Percentiles rank a stretch among this genome's conserved stretches.
Evolutionary conservation across 37 sponge, comb jelly and placozoan species (phyloP).

Genomic region (Ianthella basta): DNA sequence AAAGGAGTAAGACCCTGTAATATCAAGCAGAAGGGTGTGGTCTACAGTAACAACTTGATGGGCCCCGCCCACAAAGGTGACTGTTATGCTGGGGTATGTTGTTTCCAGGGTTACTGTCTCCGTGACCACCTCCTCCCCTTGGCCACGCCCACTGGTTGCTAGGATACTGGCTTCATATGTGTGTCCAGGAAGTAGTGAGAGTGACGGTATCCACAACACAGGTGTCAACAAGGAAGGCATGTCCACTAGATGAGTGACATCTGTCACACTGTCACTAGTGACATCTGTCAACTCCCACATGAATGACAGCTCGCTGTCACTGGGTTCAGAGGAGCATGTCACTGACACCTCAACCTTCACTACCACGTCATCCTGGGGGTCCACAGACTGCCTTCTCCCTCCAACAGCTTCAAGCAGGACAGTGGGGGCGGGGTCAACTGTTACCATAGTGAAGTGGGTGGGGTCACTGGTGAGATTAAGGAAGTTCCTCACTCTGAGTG

Average conservation of each 20-base stretch:
- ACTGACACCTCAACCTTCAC: neutral
- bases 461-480: constrained; percentile 7
- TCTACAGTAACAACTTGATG: neutral
- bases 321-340: neutral
- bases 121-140: neutral
- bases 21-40: neutral
- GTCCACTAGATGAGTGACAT: constrained; percentile 23
- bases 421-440: neutral
- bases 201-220: constrained; percentile 36
- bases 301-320: neutral
- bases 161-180: constrained; percentile 28
- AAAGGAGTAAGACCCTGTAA: neutral
- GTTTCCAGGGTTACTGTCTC: constrained; percentile 34
- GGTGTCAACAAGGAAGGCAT: constrained; percentile 1
- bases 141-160: constrained; percentile 22
- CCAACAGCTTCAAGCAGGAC: neutral
- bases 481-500: constrained; percentile 54
- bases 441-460: neutral
- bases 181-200: constrained; percentile 12
- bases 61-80: constrained; percentile 15
- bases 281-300: neutral
- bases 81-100: neutral
- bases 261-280: neutral
- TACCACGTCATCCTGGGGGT: neutral
- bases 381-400: neutral